Evolutionary conservation across 2,888 invertebrate genomes (phyloP), one percentile per base, ranked within the genome.

Genomic region (Schrankia costaestrigalis): DNA sequence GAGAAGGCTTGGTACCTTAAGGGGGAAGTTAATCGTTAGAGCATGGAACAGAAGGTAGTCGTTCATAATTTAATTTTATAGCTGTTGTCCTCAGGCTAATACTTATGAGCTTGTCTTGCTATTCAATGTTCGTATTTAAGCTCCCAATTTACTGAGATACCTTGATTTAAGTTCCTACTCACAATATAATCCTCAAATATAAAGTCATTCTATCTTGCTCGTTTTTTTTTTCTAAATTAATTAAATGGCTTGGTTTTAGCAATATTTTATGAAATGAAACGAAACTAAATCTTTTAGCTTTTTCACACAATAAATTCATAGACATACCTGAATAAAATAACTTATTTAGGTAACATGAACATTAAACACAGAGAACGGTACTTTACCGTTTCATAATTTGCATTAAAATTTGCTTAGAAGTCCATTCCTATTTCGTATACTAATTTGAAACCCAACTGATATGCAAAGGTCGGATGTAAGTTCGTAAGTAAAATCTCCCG

Each of bases 41-140:
- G 39, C 39, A 30, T 33, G 36, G 41, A 45, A 41, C 47, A 46
- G 38, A 17, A 54, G 31, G 17, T 27, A 25, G 27, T 43, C 45
- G 54, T 56, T 57, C 48, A 63, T 58, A 60, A 59, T 48, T 52
- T 41, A 52, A 32, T 41, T 67, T 56, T 65, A 60, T 53, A 41
- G 56, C 59, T 54, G 44, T 57, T 54, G 56, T 56, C 59, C 60
- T 41, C 42, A 44, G 46, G 54, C 44, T 54, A 54, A 65, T 61
- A 63, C 48, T 64, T 66, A 68, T 56, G 53, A 50, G 44, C 42
- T 39, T 53, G 78, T 71, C 77, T 78, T 74, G 69, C 70, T 73
- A 76, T 69, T 75, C 76, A 72, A 66, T 51, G 40, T 33, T 22
- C 19, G 13, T 28, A 35, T n/a, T n/a, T n/a, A 28, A 27, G 18